A percentile compares a stretch with the other conserved stretches of the same genome.
Conservation (phyloP, 2,797 vertebrate genomes). For the Cyprinodon diabolis region DNA sequence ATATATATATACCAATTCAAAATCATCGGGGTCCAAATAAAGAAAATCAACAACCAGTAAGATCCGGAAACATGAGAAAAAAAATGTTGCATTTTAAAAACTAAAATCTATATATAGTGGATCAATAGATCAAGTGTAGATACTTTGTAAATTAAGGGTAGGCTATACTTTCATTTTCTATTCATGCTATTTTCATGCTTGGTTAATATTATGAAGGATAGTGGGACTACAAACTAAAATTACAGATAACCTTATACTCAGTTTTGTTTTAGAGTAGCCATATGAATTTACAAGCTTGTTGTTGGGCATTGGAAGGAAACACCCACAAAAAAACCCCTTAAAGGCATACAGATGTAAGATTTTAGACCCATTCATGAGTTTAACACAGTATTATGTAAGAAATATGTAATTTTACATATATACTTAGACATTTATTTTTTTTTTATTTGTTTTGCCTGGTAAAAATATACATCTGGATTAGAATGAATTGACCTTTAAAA, state of each 20-base stretch:
- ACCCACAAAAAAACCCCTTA: background rate
- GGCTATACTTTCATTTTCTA: background rate
- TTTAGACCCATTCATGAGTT: background rate
- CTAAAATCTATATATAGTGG: background rate
- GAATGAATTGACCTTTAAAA: background rate
- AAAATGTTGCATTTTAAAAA: conserved; percentile 54
- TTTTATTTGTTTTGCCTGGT: background rate
- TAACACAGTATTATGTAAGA: background rate
- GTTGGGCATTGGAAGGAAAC: background rate
- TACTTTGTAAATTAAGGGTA: background rate
- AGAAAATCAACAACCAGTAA: too few species aligned
- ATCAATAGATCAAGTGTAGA: background rate
- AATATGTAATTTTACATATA: background rate
- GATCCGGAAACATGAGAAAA: conserved; percentile 75
- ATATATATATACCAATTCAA: too few species aligned
- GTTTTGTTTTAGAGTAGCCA: background rate
- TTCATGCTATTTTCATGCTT: background rate
- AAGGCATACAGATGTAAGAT: background rate
- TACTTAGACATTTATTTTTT: background rate
- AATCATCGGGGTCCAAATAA: too few species aligned
- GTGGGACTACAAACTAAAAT: background rate
- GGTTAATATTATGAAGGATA: background rate
- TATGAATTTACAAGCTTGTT: background rate
- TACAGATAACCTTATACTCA: background rate
- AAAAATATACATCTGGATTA: background rate